Percentiles rank a stretch among this genome's conserved stretches.
Conservation (phyloP, 92 coral and sea anemone species). For the Parazoanthus atlanticus region DNA sequence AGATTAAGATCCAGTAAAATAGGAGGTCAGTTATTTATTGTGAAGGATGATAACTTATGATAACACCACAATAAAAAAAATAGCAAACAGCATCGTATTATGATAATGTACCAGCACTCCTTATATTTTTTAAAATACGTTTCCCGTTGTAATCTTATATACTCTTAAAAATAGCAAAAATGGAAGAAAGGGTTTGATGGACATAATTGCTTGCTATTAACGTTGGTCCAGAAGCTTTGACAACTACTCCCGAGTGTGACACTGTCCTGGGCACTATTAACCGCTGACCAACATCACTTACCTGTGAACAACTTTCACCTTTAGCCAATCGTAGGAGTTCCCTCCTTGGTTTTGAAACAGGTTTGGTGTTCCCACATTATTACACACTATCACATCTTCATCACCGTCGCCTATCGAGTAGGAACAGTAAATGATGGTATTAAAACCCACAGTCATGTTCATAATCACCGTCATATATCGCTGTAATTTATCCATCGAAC, state of each 20-base stretch:
- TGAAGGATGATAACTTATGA: no score
- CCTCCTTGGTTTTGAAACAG: conserved; percentile 77
- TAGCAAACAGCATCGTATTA: no score
- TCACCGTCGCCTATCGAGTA: conserved; percentile 81
- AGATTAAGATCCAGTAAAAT: no score
- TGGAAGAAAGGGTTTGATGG: not conserved
- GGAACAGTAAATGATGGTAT: not conserved
- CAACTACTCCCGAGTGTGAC: not conserved
- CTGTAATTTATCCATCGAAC: not conserved
- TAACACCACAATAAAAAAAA: no score
- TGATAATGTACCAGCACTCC: not conserved
- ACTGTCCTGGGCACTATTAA: not conserved
- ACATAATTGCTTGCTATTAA: not conserved
- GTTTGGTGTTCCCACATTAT: conserved; percentile 85
- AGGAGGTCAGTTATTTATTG: no score
- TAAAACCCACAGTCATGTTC: not conserved
- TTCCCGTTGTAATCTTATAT: not conserved
- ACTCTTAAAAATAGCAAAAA: no score
- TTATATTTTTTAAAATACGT: no score
- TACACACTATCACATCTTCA: conserved; percentile 87
- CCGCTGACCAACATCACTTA: conserved; percentile 2
- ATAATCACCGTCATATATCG: no score
- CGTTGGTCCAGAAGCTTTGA: not conserved
- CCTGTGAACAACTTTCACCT: conserved; percentile 81
- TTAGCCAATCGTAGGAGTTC: conserved; percentile 79